Percentiles rank a stretch among this genome's conserved stretches.
Evolutionary conservation across 1,140 invertebrate species (phyloP).

Genomic region (Amphibalanus amphitrite): DNA sequence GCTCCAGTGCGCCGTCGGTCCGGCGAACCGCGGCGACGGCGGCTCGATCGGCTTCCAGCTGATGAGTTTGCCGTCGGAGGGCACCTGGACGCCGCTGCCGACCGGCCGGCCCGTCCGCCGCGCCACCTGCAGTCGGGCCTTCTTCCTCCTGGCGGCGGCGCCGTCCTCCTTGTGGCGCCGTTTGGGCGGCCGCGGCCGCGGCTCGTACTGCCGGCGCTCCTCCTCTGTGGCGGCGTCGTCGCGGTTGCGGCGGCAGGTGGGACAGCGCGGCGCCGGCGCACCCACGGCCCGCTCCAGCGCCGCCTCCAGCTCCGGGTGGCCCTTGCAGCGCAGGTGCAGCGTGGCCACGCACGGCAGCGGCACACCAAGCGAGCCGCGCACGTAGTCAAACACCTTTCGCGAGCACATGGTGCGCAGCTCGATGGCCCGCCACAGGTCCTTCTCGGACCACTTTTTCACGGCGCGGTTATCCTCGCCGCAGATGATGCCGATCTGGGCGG

Average conservation of each 20-base stretch:
- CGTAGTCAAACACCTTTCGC: background rate
- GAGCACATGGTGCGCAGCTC: background rate
- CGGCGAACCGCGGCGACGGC: no score
- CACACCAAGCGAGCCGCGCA: background rate
- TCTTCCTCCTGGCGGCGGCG: no score
- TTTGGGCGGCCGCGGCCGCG: no score
- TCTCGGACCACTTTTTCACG: background rate
- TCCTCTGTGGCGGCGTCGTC: background rate
- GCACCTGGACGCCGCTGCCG: no score
- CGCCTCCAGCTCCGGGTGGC: background rate
- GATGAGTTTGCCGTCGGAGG: no score
- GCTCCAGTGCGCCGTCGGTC: no score
- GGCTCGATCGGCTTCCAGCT: no score
- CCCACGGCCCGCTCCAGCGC: background rate
- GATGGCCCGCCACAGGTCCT: background rate
- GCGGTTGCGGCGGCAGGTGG: background rate
- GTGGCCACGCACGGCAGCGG: background rate
- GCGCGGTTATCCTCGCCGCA: background rate
- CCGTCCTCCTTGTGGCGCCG: no score
- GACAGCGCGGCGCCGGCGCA: background rate
- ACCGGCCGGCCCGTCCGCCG: no score
- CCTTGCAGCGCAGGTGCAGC: background rate
- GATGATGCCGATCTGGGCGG: background rate
- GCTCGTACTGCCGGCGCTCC: background rate
- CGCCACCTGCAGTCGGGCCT: no score